Evolutionary conservation across 2,888 invertebrate genomes (phyloP), one percentile per base, ranked within the genome.

Genomic region (Alsophila aescularia): DNA sequence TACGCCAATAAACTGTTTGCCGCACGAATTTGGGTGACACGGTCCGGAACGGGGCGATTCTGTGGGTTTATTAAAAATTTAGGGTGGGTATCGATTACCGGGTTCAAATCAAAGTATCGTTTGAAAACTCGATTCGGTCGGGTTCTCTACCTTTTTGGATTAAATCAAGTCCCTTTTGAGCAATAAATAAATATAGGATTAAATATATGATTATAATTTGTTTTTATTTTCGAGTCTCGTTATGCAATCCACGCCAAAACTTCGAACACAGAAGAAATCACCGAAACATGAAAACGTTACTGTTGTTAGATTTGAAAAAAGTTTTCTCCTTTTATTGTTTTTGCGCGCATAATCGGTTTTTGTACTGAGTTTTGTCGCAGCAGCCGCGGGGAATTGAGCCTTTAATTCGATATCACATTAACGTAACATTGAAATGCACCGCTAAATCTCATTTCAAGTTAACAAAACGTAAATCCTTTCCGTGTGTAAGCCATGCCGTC

Each of bases 391-490:
- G n/a, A n/a, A n/a, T n/a, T n/a, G n/a, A n/a, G n/a, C n/a, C n/a
- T n/a, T n/a, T n/a, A n/a, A n/a, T 31, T 31, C 6, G 2, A 14
- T 50, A 36, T 8, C 6, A 15, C 12, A 13, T 6, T 18, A 16
- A 44, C 45, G 14, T 40, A 12, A 40, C 27, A 15, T 31, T 16
- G 12, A 41, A 71, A 65, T 41, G 45, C 45, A 55, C 21, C 31
- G 66, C 70, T 74, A 73, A 83, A 80, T 79, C 77, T 79, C 75
- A 82, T 82, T 85, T 79, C 70, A 41, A 50, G 36, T 45, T 50
- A 47, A 50, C 45, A 45, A 77, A 80, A 81, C 73, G 78, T 79
- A 83, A 87, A 84, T 83, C 83, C 85, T 77, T 75, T 75, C 74
- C 78, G 75, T 77, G 79, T 75, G 73, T 73, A 75, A 70, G 75